Base-by-base conservation (phyloP, 1,140 invertebrate species). In the Leptopilina boulardi region DNA sequence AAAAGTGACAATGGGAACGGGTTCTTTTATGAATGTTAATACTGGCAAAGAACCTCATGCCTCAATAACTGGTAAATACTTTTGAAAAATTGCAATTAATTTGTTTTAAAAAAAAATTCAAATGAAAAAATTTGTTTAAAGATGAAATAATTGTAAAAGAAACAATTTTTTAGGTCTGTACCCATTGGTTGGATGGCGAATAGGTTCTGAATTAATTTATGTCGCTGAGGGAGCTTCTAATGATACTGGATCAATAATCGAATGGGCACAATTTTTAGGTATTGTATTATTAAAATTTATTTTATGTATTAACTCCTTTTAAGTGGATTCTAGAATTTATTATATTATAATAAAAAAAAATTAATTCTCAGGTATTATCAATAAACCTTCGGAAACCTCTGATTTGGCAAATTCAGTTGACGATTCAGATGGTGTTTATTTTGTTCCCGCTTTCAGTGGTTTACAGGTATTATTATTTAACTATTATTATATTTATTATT, bases 1-100 rank as follows among this genome's bases (percentile, higher is more conserved):
- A 0, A 99, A 99, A 87, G 90, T 98, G 18, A 99, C 98, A 0
- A 93, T 99, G 91, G 98, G 98, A 0, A 99, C 98, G 0, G 98
- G 98, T 0, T 96, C 96, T 0, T 99, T 99, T 88, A 88, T 99
- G 0, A 94, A 99, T 87, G 92, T 98, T 9, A 97, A 98, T 85
- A 98, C 97, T 1, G 96, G 96, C 1, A 82, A 80, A 6, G 89
- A 93, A 41, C 94, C 97, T 5, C 95, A 97, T 88, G 95, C 96
- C 0, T 97, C 96, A 23, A 88, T 97, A 5, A 91, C 92, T 42
- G 95, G 95, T 92, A 85, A 83, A 8, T 54, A 71, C 8, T 54
- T 0, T 54, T 18, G 3, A 79, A 41, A 54, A 42, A 56, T 19
- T 51, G 23, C 38, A 75, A 30, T 38, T 38, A 3, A 30, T 30